phyloP scores from a whole-genome alignment of 2,113 vertebrate genomes.

The Sinocyclocheilus rhinocerous region DNA sequence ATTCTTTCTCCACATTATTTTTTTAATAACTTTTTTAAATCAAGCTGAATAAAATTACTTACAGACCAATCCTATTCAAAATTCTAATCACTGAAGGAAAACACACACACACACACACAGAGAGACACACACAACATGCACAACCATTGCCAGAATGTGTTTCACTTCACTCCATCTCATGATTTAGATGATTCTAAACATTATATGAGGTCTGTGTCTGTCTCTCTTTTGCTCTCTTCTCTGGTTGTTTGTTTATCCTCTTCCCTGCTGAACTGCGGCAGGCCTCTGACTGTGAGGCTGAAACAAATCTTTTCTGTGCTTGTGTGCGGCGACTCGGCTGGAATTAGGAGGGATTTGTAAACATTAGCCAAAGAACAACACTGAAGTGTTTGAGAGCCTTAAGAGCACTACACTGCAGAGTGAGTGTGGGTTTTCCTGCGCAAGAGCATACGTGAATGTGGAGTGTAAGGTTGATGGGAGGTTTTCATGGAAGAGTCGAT shows the following conservation, averaged over 20 bases:
- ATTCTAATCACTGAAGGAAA: not conserved
- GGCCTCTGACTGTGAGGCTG: constrained; percentile 18
- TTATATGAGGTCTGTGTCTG: not conserved
- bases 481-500: not conserved
- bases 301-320: constrained; percentile 34
- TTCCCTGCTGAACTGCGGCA: constrained; percentile 25
- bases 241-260: not conserved
- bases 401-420: constrained; percentile 40
- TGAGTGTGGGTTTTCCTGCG: constrained; percentile 10
- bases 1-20: too few species aligned
- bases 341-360: constrained; percentile 53
- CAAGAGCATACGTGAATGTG: not conserved
- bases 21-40: too few species aligned
- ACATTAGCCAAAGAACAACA: constrained; percentile 40
- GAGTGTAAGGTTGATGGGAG: not conserved
- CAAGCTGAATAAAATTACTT: too few species aligned
- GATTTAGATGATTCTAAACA: constrained; percentile 8
- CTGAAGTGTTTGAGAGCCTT: constrained; percentile 44
- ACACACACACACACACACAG: not conserved
- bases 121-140: not conserved
- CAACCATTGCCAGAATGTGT: not conserved
- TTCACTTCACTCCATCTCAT: not conserved
- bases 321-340: constrained; percentile 30
- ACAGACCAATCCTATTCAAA: too few species aligned
- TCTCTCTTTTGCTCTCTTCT: not conserved